These are phyloP conservation scores for Lerista edwardsae DNA, from an alignment of 2,797 vertebrate species.

Conservation along the genomic window DNA sequence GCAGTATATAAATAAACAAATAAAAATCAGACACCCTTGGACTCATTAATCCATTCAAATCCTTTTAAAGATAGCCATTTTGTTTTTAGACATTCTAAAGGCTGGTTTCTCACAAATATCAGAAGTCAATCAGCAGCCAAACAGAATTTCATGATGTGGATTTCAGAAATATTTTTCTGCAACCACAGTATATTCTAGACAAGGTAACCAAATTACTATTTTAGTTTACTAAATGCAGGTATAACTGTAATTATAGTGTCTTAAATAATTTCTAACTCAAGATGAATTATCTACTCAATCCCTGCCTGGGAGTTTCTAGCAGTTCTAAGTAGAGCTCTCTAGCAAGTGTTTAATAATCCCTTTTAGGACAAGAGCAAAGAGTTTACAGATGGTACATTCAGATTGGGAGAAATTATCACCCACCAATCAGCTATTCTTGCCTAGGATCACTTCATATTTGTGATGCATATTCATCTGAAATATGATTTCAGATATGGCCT, in stretches of 20 bases:
- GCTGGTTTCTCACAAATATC: no score
- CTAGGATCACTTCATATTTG: neutral
- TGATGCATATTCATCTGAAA: neutral
- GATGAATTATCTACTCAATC: neutral
- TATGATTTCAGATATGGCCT: neutral
- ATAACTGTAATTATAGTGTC: neutral
- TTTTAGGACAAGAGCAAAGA: slow-evolving; percentile 7
- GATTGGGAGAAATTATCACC: neutral
- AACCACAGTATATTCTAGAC: neutral
- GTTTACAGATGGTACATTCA: neutral
- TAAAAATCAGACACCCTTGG: no score
- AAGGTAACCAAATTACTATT: neutral
- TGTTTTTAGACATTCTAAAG: no score
- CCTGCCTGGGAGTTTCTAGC: neutral
- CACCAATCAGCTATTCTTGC: neutral
- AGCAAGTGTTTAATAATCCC: neutral
- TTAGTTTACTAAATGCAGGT: no score
- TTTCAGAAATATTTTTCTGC: neutral
- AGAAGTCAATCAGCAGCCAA: neutral
- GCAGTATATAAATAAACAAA: no score
- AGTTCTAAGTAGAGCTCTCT: neutral
- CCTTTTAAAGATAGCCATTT: no score
- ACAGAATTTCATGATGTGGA: neutral
- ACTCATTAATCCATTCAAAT: no score
- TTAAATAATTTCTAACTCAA: neutral